These are phyloP conservation scores for Orchestia grillus DNA, from an alignment of 1,140 invertebrate genomes.

Conservation along the genomic window DNA sequence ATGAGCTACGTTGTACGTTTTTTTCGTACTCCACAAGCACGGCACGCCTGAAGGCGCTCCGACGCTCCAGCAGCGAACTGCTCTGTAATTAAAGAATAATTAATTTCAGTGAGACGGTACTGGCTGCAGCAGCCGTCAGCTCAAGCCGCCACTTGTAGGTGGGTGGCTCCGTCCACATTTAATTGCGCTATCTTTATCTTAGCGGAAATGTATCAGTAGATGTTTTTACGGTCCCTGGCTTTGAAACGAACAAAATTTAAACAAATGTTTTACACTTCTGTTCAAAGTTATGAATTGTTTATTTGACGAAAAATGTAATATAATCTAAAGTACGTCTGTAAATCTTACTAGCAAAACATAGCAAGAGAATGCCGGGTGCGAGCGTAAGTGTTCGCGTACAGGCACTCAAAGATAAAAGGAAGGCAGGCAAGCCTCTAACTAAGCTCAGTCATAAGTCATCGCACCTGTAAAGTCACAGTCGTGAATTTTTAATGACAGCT, in stretches of 20 bases:
- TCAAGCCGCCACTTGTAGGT: not conserved
- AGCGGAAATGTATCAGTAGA: not conserved
- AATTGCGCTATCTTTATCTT: not conserved
- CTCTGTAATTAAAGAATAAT: slow-evolving; percentile 53
- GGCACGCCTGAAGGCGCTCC: slow-evolving; percentile 4
- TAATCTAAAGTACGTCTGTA: not conserved
- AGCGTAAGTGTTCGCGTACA: not conserved
- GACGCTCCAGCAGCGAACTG: slow-evolving; percentile 7
- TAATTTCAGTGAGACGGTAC: slow-evolving; percentile 12
- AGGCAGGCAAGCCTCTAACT: not conserved
- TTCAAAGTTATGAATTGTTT: not conserved
- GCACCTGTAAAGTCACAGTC: not conserved
- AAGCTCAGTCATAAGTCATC: slow-evolving; percentile 8
- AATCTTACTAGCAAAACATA: not conserved
- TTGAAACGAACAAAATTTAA: not conserved
- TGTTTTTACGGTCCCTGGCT: not conserved
- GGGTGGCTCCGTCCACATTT: not conserved
- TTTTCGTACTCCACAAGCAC: slow-evolving; percentile 15
- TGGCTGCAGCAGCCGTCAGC: not conserved
- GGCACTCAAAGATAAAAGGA: not conserved
- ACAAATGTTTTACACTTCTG: not conserved
- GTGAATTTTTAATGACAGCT: slow-evolving; percentile 33
- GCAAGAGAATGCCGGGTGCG: not conserved
- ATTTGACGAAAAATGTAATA: not conserved
- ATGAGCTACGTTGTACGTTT: not conserved